These are phyloP conservation scores for Oppia nitens DNA, from an alignment of 1,140 invertebrate genomes.

Conservation along the genomic window DNA sequence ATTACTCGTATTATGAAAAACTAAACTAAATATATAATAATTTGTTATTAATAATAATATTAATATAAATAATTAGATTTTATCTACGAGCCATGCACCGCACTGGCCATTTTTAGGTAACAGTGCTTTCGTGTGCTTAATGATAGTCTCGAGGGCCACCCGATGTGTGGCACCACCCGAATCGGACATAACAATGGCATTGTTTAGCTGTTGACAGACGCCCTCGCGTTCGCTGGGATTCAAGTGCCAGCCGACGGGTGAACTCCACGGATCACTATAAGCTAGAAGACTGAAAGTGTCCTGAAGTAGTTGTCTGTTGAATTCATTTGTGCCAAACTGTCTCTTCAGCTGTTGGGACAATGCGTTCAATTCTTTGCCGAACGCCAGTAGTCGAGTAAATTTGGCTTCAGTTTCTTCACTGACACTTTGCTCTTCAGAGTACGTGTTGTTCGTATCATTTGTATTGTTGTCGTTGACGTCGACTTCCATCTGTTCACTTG, in stretches of 20 bases:
- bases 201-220: constrained; percentile 85
- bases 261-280: constrained; percentile 92
- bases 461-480: neutral
- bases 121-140: constrained; percentile 18
- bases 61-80: constrained; percentile 14
- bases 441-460: neutral
- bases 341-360: constrained; percentile 67
- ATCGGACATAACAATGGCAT: constrained; percentile 53
- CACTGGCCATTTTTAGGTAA: constrained; percentile 13
- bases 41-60: too few relatives aligned
- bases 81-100: constrained; percentile 18
- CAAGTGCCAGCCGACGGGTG: constrained; percentile 85
- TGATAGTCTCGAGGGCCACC: constrained; percentile 16
- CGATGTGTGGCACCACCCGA: neutral
- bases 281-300: constrained; percentile 94
- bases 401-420: neutral
- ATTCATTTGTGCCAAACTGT: constrained; percentile 63
- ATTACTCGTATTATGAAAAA: neutral
- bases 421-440: constrained; percentile 12
- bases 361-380: constrained; percentile 77
- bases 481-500: constrained; percentile 12
- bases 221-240: constrained; percentile 78
- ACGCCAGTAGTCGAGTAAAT: constrained; percentile 27
- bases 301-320: constrained; percentile 82
- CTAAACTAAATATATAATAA: too few relatives aligned